Base-by-base conservation (phyloP, 2,888 invertebrate species). In the Hipparchia semele region DNA sequence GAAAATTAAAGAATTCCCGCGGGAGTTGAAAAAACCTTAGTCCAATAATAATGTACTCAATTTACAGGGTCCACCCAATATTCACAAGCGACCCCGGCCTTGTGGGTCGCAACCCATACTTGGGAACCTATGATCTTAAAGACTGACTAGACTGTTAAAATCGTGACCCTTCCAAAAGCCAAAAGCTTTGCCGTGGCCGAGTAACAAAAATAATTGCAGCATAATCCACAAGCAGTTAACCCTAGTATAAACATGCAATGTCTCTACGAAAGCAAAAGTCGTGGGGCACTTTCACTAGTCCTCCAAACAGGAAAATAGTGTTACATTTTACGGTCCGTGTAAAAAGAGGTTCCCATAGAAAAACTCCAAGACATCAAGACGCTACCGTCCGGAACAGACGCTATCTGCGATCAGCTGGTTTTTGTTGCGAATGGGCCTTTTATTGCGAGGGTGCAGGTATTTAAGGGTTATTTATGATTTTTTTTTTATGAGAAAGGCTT, bases 341-440 rank as follows among this genome's bases (percentile, higher is more conserved):
- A 75, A 78, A 78, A 75, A 73, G 76, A 73, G 67, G 71, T 84
- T 87, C 86, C 87, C 87, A 84, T 83, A 83, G 80, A 84, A 82
- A 83, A 85, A 84, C 82, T 81, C 7, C 33, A 68, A 73, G 76
- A 80, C 73, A 74, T 73, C 80, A 75, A 73, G 76, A 79, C 72
- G 74, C 74, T 80, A 75, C 81, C 79, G 80, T 79, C 84, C 87
- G 88, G 84, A 86, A 88, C 91, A 71, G 74, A 58, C 23, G 81
- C 83, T 71, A 70, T 53, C 53, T 5, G 84, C 83, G 80, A 87
- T 90, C 89, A 87, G 85, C 81, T 84, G 87, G 84, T 86, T 87
- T 65, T 86, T 84, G 49, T 64, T 61, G 12, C 39, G 33, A 61
- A 61, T 45, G 60, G 12, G 39, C 2, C 45, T 60, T 33, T 39